phyloP scores from a whole-genome alignment of 64 coral and sea anemone genomes.

The Dendrophyllia cribrosa region DNA sequence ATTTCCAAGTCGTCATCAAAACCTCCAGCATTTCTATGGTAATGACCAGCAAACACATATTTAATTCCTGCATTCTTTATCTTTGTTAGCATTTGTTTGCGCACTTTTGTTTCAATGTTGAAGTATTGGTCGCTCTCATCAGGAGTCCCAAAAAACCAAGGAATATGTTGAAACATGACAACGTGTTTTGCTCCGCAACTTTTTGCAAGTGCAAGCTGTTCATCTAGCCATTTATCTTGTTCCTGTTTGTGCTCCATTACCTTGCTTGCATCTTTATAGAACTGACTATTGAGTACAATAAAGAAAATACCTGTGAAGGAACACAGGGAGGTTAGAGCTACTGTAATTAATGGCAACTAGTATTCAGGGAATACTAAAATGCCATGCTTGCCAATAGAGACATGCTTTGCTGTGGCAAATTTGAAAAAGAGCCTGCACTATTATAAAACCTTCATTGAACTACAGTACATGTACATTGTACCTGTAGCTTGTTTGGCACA shows the following conservation, averaged over 20 bases:
- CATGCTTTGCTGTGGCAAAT: too few relatives aligned
- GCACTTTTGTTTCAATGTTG: slow-evolving; percentile 73
- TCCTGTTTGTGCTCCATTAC: slow-evolving; percentile 70
- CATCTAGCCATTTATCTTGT: slow-evolving; percentile 90
- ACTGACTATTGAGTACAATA: slow-evolving; percentile 96
- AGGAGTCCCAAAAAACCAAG: slow-evolving; percentile 83
- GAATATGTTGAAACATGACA: slow-evolving; percentile 98
- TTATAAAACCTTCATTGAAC: too few relatives aligned
- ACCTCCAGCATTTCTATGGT: slow-evolving; percentile 98
- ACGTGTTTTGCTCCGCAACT: slow-evolving; percentile 73
- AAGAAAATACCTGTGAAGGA: slow-evolving; percentile 89
- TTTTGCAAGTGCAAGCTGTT: slow-evolving; percentile 77
- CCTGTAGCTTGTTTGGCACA: too few relatives aligned
- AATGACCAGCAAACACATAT: slow-evolving; percentile 98
- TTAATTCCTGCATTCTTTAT: slow-evolving; percentile 88
- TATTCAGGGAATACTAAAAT: too few relatives aligned
- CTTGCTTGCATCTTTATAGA: slow-evolving; percentile 88
- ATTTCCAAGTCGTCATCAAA: slow-evolving; percentile 93
- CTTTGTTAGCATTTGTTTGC: slow-evolving; percentile 84
- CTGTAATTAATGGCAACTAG: neutral
- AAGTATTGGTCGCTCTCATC: slow-evolving; percentile 91
- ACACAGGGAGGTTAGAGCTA: slow-evolving; percentile 4
- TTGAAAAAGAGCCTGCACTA: too few relatives aligned
- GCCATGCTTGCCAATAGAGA: too few relatives aligned
- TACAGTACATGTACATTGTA: too few relatives aligned